Evolutionary conservation across 2,113 vertebrate genomes (phyloP).

Genomic region (Nipponia nippon): DNA sequence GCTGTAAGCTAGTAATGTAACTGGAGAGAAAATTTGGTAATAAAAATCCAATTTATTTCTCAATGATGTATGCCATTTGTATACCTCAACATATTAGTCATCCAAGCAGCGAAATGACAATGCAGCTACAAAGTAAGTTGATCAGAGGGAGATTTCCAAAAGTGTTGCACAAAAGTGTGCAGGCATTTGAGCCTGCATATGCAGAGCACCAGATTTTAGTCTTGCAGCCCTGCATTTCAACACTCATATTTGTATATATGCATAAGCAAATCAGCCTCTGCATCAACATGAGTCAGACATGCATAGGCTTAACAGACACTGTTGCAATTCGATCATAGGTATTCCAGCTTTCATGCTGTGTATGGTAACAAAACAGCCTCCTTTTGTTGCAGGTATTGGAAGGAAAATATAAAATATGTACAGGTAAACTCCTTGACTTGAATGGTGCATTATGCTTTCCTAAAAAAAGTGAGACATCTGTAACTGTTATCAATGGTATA

Average conservation of each 20-base stretch:
- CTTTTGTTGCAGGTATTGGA: not conserved
- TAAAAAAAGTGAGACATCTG: not conserved
- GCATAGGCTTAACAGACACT: not conserved
- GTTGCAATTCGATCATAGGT: not conserved
- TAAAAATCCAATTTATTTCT: not conserved
- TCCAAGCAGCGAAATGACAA: not conserved
- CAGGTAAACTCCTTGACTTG: not conserved
- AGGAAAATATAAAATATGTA: not conserved
- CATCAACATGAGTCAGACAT: not conserved
- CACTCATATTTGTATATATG: not conserved
- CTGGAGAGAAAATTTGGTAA: not conserved
- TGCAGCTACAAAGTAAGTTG: not conserved
- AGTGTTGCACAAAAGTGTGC: not conserved
- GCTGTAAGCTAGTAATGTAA: not conserved
- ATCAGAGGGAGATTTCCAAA: not conserved
- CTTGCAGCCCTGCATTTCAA: not conserved
- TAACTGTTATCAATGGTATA: not conserved
- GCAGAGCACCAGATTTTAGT: not conserved
- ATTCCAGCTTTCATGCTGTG: not conserved
- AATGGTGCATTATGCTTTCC: not conserved
- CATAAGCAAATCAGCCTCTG: not conserved
- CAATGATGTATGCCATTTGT: not conserved
- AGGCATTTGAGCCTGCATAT: not conserved
- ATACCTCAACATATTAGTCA: not conserved
- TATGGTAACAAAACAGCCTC: not conserved